Percentiles rank a stretch among this genome's conserved stretches.
Conservation (phyloP, 2,797 vertebrate species). For the Pseudopleuronectes americanus region DNA sequence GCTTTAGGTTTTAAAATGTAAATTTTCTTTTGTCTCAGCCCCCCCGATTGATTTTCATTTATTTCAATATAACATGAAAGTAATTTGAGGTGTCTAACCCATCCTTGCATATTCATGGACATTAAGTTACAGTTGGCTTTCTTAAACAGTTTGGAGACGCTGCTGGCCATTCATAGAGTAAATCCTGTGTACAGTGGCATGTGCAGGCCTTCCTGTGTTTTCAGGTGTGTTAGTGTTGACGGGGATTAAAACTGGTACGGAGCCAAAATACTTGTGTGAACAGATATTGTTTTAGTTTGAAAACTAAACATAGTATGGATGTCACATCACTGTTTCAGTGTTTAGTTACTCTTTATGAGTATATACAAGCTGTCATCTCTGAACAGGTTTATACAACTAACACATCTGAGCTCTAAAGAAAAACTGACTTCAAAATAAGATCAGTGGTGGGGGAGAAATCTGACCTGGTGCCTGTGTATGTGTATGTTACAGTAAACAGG, state of each 20-base stretch:
- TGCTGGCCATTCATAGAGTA: no score
- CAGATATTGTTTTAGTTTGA: background rate
- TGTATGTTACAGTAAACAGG: background rate
- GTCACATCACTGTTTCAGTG: background rate
- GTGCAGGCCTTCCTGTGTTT: no score
- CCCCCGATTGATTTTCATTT: background rate
- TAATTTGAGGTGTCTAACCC: background rate
- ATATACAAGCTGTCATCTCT: background rate
- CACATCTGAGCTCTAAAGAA: background rate
- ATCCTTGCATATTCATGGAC: no score
- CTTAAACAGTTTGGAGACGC: no score
- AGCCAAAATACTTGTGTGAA: no score
- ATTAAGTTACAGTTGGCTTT: background rate
- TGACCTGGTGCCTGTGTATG: background rate
- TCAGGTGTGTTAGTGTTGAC: no score
- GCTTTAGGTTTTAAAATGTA: no score
- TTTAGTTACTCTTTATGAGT: background rate
- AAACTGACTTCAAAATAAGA: background rate
- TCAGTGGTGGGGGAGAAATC: background rate
- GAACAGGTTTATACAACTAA: background rate
- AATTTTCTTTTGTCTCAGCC: background rate
- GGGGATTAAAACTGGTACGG: no score
- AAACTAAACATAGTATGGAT: background rate
- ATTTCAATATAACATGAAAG: slow-evolving; percentile 7
- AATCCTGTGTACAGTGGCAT: no score